Evolutionary conservation across 2,797 vertebrate species (phyloP).

Genomic region (Acridotheres tristis): DNA sequence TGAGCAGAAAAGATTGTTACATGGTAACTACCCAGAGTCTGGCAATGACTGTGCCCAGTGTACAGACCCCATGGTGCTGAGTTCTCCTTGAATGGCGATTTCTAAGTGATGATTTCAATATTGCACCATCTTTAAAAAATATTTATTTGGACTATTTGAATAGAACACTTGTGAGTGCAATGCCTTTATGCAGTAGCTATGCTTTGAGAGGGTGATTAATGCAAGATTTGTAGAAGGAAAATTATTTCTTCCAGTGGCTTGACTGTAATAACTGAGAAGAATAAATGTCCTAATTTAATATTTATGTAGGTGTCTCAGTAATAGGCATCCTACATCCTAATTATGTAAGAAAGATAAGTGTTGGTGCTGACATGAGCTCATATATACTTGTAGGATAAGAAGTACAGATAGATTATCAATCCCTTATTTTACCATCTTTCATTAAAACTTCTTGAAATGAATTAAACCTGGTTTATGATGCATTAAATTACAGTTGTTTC

Average conservation of each 20-base stretch:
- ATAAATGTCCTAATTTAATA: constrained; percentile 66
- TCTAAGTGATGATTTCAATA: neutral
- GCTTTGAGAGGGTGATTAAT: neutral
- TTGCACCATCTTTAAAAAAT: neutral
- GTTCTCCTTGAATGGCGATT: neutral
- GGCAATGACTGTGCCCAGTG: neutral
- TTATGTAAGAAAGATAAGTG: constrained; percentile 69
- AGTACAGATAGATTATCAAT: constrained; percentile 33
- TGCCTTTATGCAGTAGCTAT: neutral
- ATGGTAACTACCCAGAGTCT: neutral
- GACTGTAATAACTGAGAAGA: constrained; percentile 42
- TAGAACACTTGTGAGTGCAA: fast-evolving
- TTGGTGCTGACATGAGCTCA: constrained; percentile 40
- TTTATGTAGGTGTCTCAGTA: constrained; percentile 65
- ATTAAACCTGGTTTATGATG: constrained; percentile 24
- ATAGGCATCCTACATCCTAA: constrained; percentile 57
- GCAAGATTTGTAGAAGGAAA: neutral
- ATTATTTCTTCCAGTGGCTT: neutral
- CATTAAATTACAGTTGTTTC: constrained; percentile 20
- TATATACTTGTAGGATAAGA: constrained; percentile 27
- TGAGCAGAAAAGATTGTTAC: neutral
- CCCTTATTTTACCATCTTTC: constrained; percentile 32
- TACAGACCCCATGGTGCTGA: neutral
- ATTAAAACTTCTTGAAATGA: neutral
- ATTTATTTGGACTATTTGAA: neutral